These are phyloP conservation scores for Uria lomvia DNA, from an alignment of 2,113 vertebrate species.

Conservation along the genomic window DNA sequence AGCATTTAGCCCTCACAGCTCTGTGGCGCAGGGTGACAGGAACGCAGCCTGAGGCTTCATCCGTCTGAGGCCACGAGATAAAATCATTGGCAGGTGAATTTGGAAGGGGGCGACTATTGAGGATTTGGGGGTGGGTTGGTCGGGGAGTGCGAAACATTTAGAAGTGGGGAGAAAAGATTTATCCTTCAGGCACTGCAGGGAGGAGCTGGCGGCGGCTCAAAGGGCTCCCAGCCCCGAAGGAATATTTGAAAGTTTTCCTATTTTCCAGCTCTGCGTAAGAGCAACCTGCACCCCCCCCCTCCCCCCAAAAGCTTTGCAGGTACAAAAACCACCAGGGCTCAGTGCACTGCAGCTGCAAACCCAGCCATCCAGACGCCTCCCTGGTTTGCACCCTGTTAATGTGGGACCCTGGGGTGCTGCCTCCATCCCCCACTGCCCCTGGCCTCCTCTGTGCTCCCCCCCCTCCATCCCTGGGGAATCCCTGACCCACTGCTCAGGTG, in stretches of 20 bases:
- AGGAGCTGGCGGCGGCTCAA: background rate
- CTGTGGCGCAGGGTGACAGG: background rate
- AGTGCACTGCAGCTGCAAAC: background rate
- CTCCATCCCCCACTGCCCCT: background rate
- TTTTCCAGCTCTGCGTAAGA: background rate
- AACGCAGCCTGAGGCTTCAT: background rate
- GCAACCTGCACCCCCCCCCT: background rate
- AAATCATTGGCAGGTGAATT: background rate
- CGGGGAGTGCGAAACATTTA: background rate
- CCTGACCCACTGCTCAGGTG: fast-evolving
- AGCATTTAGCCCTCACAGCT: background rate
- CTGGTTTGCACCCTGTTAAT: background rate
- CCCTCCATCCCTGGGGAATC: fast-evolving
- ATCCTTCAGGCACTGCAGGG: background rate
- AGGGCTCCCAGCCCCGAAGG: background rate
- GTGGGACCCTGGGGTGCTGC: background rate
- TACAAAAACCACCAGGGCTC: fast-evolving
- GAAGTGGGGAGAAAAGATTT: background rate
- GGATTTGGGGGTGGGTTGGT: background rate
- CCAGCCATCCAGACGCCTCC: background rate
- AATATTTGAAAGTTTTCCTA: background rate
- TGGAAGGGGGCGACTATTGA: background rate
- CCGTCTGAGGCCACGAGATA: background rate
- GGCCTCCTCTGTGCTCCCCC: background rate
- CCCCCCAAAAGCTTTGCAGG: background rate